Evolutionary conservation across 1,140 invertebrate genomes (phyloP), one percentile per base, ranked within the genome.

Genomic region (Drosophila kohkoa): DNA sequence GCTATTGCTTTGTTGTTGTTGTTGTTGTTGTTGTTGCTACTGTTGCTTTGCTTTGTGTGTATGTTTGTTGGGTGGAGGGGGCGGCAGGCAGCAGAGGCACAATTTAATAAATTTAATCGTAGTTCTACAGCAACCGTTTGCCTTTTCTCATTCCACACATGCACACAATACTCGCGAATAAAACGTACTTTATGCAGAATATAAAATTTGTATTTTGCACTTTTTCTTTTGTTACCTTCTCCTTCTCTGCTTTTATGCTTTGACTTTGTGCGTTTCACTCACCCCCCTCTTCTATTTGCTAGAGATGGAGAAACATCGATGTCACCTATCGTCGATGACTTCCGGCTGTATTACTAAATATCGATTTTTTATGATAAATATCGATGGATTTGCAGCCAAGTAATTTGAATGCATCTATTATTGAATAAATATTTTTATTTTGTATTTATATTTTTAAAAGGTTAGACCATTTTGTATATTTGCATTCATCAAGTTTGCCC

Each of bases 191-290:
- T 55, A 10, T 38, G 35, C 28, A 1, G 54, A 11, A 45, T 16
- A 45, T 10, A 10, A 35, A 38, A 38, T 67, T 58, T 45, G 35
- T 38, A 67, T 38, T 51, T 43, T 45, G n/a, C 32, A 15, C 45
- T 49, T 72, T 67, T 59, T 73, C 43, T 73, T 73, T 59, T 73
- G 48, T 35, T 73, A 62, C 51, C 59, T 62, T 69, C 65, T 54
- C 54, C 43, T 32, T 32, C 57, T 69, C 20, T 52, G 38, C 30
- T 63, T 70, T 70, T 70, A 51, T 54, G 59, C 67, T 63, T 43
- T 32, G 58, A 60, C 67, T 70, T 69, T 70, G 49, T 70, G 49
- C 67, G 58, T 70, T 70, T 59, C 46, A 63, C 48, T 70, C 67
- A 63, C 67, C 67, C 57, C 66, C 55, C 67, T 35, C 52, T 32